Base-by-base conservation (phyloP, 1,140 invertebrate species). In the Drosophila subobscura region DNA sequence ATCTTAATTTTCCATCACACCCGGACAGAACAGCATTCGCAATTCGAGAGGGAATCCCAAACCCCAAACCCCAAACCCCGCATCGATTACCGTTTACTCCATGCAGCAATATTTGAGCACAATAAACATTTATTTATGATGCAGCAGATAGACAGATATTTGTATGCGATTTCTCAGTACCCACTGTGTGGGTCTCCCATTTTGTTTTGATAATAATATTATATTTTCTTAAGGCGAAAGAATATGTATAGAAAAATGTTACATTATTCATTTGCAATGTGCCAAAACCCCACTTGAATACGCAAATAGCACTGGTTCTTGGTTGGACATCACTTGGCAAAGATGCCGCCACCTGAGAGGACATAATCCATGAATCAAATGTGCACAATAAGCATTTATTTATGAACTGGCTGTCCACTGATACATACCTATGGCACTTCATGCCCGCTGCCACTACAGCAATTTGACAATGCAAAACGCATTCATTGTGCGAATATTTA, bases 101-200 rank as follows among this genome's bases (percentile, higher is more conserved):
- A 79, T 84, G 77, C 85, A 80, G 79, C 80, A 85, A 84, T 84
- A 45, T 74, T 70, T 73, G 59, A 73, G 53, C 53, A 83, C 65
- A 83, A 83, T 79, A 85, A 83, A 83, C 71, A 76, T 84, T 85
- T 85, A 84, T 85, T 85, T 79, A 79, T 83, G 75, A 79, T 65
- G 66, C 58, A 64, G 74, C 74, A 60, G 7, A 6, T 6, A 27
- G 7, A 6, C 25, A 27, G 47, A 20, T 42, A 49, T 61, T 72
- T 72, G 54, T 49, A 72, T 55, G 44, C 14, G 25, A 12, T n/a
- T 57, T 37, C 51, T 44, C 12, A 14, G 25, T 41, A 37, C n/a
- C 16, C 16, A 20, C 16, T 20, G 16, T 20, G 16, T 20, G 16
- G 16, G n/a, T n/a, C n/a, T n/a, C n/a, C n/a, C n/a, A n/a, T n/a